These are phyloP conservation scores for Heliconius ethilla DNA, from an alignment of 2,888 invertebrate genomes.

Conservation along the genomic window DNA sequence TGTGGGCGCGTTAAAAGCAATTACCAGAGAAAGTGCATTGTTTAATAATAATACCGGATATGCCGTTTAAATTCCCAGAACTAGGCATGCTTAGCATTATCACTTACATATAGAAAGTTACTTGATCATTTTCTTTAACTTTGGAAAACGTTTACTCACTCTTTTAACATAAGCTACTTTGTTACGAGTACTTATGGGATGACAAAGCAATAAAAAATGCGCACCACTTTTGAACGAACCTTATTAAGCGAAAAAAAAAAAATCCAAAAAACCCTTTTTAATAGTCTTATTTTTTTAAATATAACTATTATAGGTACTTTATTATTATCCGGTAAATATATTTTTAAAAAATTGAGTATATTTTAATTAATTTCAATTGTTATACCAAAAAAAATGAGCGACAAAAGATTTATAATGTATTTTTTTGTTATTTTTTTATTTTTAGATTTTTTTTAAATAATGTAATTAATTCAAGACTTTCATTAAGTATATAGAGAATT, in stretches of 20 bases:
- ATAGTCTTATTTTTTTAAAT: no score
- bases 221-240: no score
- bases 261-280: no score
- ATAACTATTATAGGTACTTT: not conserved
- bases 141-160: not conserved
- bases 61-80: conserved; percentile 10
- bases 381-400: not conserved
- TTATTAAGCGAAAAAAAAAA: no score
- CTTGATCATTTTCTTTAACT: not conserved
- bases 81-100: conserved; percentile 6
- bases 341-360: not conserved
- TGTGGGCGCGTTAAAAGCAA: conserved; percentile 5
- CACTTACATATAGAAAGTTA: conserved; percentile 2
- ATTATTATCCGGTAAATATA: not conserved
- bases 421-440: no score
- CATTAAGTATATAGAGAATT: not conserved
- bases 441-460: no score
- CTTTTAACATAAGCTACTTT: not conserved
- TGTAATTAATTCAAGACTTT: no score
- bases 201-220: no score
- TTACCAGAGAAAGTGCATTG: conserved; percentile 36
- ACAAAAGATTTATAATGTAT: not conserved
- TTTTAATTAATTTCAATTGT: not conserved
- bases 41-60: conserved; percentile 22
- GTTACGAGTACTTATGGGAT: no score